These are phyloP conservation scores for Capitella teleta DNA, from an alignment of 1,140 invertebrate genomes.

Conservation along the genomic window DNA sequence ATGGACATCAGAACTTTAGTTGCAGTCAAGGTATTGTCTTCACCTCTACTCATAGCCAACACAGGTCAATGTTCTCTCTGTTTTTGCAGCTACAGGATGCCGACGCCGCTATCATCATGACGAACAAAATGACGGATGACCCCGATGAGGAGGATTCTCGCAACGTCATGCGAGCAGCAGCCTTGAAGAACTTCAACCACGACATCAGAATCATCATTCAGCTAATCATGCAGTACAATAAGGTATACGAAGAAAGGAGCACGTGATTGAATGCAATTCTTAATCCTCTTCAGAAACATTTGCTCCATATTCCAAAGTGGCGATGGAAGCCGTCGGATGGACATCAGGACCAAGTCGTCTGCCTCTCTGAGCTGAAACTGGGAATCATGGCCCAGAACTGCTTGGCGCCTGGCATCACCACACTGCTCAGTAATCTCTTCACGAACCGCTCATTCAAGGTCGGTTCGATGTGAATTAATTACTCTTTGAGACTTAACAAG, in stretches of 20 bases:
- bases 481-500: no score
- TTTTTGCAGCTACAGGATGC: conserved; percentile 77
- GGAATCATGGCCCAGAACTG: conserved; percentile 92
- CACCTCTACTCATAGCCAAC: background rate
- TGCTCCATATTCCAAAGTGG: conserved; percentile 83
- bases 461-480: background rate
- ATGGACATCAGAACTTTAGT: conserved; percentile 3
- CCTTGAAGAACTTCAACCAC: conserved; percentile 94
- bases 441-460: conserved; percentile 8
- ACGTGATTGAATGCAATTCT: no score
- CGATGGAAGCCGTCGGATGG: conserved; percentile 91
- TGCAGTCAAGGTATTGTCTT: conserved; percentile 3
- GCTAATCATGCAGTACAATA: conserved; percentile 96
- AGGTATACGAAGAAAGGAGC: no score
- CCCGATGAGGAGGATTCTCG: conserved; percentile 87
- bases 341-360: conserved; percentile 72
- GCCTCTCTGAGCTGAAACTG: conserved; percentile 73
- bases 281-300: conserved; percentile 20
- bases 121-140: conserved; percentile 94
- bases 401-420: conserved; percentile 92
- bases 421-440: conserved; percentile 93
- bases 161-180: conserved; percentile 95
- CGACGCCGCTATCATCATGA: conserved; percentile 89
- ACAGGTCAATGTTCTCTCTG: background rate
- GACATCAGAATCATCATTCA: conserved; percentile 62